These are phyloP conservation scores for Microcebus jonahi DNA, from an alignment of 2,113 vertebrate species.

Conservation along the genomic window DNA sequence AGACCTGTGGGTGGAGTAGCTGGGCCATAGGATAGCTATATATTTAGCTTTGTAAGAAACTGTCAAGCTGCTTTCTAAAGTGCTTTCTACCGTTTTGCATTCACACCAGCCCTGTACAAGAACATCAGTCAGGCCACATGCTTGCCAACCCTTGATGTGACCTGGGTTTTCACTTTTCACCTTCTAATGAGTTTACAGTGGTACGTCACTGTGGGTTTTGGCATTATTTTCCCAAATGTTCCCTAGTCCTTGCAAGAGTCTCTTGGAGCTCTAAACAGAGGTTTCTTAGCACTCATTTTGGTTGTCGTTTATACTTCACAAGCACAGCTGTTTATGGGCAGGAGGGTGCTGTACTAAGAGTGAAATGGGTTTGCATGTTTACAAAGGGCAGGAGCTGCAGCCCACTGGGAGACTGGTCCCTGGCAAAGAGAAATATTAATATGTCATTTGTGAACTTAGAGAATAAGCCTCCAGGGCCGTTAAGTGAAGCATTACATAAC, in stretches of 20 bases:
- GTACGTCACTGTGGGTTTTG: neutral
- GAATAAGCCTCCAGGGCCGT: neutral
- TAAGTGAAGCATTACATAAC: constrained; percentile 16
- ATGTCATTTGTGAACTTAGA: neutral
- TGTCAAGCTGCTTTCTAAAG: neutral
- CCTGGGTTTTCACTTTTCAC: neutral
- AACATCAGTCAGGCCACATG: neutral
- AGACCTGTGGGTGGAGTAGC: neutral
- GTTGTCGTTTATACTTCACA: neutral
- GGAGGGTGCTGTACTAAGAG: neutral
- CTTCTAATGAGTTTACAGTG: neutral
- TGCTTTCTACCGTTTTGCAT: neutral
- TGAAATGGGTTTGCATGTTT: neutral
- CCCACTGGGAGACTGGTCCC: neutral
- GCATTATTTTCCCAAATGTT: constrained; percentile 16
- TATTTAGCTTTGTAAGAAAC: neutral
- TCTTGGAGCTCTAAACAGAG: neutral
- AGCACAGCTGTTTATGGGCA: neutral
- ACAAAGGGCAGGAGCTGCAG: neutral
- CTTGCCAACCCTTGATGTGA: neutral
- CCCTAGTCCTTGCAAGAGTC: neutral
- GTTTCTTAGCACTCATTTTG: neutral
- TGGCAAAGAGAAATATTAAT: neutral
- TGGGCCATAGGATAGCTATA: neutral
- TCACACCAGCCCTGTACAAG: neutral